These are phyloP conservation scores for Haliclystus octoradiatus DNA, from an alignment of 30 jellyfish, hydroid and myxozoan genomes.

Conservation along the genomic window DNA sequence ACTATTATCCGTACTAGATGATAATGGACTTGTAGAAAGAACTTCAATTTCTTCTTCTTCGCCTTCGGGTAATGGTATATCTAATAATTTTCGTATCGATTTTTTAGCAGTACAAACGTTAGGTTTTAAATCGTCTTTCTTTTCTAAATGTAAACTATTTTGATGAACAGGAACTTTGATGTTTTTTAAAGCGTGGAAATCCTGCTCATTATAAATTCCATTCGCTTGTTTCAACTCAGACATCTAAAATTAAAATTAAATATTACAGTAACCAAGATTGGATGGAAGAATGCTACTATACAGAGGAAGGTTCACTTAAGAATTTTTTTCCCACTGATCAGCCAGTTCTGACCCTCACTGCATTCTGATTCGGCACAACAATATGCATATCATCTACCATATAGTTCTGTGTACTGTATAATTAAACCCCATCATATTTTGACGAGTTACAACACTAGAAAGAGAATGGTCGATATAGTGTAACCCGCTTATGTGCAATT, in stretches of 20 bases:
- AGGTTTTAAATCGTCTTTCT: neutral
- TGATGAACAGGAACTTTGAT: constrained; percentile 33
- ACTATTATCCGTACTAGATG: neutral
- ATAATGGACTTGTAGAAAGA: neutral
- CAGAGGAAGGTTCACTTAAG: no score
- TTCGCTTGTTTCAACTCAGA: constrained; percentile 53
- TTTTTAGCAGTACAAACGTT: neutral
- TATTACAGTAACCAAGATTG: neutral
- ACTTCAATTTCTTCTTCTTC: neutral
- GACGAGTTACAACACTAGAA: no score
- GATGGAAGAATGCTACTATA: neutral
- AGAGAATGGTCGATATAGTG: no score
- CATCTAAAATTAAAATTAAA: constrained; percentile 11
- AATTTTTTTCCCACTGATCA: no score
- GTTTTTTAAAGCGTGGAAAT: constrained; percentile 20
- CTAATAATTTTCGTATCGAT: neutral
- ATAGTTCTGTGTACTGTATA: no score
- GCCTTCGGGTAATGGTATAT: neutral
- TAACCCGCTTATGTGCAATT: neutral
- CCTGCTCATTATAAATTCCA: constrained; percentile 44
- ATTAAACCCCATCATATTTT: no score
- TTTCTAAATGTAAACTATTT: constrained; percentile 33
- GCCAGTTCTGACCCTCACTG: no score
- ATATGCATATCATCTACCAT: no score
- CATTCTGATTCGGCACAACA: no score